These are phyloP conservation scores for Poecile atricapillus DNA, from an alignment of 2,113 vertebrate species.

Conservation along the genomic window DNA sequence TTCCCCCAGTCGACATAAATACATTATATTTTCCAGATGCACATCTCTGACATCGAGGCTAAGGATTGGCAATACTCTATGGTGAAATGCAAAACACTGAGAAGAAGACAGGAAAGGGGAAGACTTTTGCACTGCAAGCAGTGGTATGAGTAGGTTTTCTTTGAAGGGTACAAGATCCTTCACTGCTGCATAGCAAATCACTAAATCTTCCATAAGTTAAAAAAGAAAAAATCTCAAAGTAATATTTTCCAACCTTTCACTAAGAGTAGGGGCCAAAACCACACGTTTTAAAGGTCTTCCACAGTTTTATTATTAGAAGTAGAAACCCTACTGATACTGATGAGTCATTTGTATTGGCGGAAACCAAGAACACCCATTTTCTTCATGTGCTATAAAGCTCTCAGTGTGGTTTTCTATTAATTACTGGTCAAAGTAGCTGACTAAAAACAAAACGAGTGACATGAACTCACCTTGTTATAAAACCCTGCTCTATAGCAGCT, in stretches of 20 bases:
- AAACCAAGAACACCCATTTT: slow-evolving; percentile 80
- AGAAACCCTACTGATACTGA: slow-evolving; percentile 78
- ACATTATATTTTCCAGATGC: slow-evolving; percentile 58
- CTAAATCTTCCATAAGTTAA: not conserved
- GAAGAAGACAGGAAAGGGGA: not conserved
- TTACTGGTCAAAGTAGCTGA: slow-evolving; percentile 64
- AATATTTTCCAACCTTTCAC: slow-evolving; percentile 84
- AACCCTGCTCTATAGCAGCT: not conserved
- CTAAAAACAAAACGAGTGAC: slow-evolving; percentile 41
- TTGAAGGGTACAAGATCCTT: not conserved
- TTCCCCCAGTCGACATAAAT: slow-evolving; percentile 17
- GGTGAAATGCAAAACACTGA: not conserved
- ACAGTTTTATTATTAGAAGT: slow-evolving; percentile 83
- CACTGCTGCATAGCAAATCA: not conserved
- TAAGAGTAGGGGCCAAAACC: slow-evolving; percentile 67
- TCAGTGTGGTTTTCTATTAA: slow-evolving; percentile 71
- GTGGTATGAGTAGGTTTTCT: not conserved
- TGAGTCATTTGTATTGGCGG: slow-evolving; percentile 79
- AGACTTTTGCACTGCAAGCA: slow-evolving; percentile 9
- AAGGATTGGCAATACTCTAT: not conserved
- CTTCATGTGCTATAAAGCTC: slow-evolving; percentile 65
- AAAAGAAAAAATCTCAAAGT: slow-evolving; percentile 41
- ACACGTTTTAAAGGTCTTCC: slow-evolving; percentile 76
- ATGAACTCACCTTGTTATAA: slow-evolving; percentile 26
- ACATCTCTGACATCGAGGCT: slow-evolving; percentile 17